These are phyloP conservation scores for Sminthurides bifidus DNA, from an alignment of 1,140 invertebrate species.

Conservation along the genomic window DNA sequence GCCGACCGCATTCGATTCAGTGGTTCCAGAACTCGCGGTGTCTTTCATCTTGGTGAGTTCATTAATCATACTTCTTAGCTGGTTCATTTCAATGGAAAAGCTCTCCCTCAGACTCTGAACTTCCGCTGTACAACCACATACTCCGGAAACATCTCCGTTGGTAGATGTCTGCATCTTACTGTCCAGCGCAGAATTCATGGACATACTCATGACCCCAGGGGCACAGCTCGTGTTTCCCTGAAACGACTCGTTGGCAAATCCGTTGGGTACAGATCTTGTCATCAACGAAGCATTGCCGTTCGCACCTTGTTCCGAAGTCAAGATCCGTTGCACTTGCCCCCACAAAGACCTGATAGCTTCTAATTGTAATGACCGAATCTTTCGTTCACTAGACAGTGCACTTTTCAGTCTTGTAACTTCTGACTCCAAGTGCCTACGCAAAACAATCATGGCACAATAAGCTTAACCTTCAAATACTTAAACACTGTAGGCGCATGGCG, in stretches of 20 bases:
- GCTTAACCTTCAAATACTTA: not conserved
- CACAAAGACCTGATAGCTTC: conserved; percentile 24
- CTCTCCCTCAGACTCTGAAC: conserved; percentile 18
- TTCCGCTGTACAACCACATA: conserved; percentile 21
- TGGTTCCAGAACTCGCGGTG: not conserved
- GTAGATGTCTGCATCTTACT: not conserved
- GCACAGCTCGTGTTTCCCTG: not conserved
- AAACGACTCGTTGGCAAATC: conserved; percentile 8
- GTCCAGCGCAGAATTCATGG: conserved; percentile 10
- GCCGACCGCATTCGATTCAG: too few species aligned
- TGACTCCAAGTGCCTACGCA: conserved; percentile 14
- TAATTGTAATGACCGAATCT: conserved; percentile 22
- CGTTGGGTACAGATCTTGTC: conserved; percentile 27
- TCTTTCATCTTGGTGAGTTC: conserved; percentile 12
- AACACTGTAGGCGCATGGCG: too few species aligned
- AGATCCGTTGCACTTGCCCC: conserved; percentile 21
- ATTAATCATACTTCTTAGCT: conserved; percentile 19
- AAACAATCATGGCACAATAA: not conserved
- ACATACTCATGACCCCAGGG: conserved; percentile 23
- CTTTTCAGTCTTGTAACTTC: conserved; percentile 21
- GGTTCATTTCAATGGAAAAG: conserved; percentile 19
- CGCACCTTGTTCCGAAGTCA: not conserved
- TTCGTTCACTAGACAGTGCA: conserved; percentile 13
- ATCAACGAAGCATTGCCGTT: conserved; percentile 11
- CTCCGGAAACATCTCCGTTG: not conserved